Percentiles rank a stretch among this genome's conserved stretches.
Evolutionary conservation across 2,113 vertebrate species (phyloP).

Genomic region (Lasiurus borealis): DNA sequence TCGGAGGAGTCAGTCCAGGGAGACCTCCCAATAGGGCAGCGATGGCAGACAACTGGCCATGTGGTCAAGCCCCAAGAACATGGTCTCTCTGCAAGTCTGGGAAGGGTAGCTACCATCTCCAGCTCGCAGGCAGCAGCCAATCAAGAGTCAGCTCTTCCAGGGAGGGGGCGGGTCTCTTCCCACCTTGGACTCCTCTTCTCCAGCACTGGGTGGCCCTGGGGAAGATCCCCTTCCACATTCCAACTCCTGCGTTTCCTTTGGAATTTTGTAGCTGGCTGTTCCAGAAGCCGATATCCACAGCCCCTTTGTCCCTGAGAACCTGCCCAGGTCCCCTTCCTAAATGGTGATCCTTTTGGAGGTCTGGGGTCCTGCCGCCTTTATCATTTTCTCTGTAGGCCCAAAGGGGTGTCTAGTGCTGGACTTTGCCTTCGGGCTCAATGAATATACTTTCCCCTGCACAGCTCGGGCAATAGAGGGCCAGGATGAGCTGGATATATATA

Average conservation of each 20-base stretch:
- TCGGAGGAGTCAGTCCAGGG: background rate
- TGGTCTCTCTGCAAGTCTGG: background rate
- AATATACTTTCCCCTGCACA: background rate
- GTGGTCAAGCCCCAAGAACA: background rate
- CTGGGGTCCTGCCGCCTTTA: background rate
- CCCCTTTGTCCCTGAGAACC: background rate
- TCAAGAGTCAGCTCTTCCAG: background rate
- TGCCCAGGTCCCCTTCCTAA: background rate
- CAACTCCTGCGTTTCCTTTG: background rate
- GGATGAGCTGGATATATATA: background rate
- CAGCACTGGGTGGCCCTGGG: background rate
- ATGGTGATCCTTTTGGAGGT: background rate
- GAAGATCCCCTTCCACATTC: background rate
- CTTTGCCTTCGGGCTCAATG: background rate
- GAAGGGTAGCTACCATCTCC: background rate
- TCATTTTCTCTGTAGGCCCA: background rate
- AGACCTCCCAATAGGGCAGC: background rate
- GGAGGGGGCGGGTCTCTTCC: background rate
- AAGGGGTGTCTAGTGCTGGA: background rate
- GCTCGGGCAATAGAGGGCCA: background rate
- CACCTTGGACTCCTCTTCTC: background rate
- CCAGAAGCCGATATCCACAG: background rate
- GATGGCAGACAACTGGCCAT: background rate
- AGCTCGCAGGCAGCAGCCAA: background rate
- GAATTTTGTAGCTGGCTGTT: background rate